Base-by-base conservation (phyloP, 2,888 invertebrate species). In the Limnephilus auricula region DNA sequence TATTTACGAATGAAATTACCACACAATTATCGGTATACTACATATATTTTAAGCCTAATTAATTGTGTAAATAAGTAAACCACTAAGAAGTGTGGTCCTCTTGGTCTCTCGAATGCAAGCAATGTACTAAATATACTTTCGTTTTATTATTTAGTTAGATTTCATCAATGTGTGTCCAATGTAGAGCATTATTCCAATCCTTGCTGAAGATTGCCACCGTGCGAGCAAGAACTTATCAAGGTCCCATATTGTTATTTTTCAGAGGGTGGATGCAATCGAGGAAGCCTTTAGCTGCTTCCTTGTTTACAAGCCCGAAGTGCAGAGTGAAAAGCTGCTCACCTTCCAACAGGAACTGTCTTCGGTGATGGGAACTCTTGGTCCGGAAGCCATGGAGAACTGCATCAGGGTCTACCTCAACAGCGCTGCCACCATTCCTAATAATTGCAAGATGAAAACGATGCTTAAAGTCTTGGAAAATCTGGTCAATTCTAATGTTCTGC, bases 231-330 rank as follows among this genome's bases (percentile, higher is more conserved):
- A 10, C 31, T 80, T 6, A n/a, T n/a, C 0, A 32, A 34, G 15
- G 3, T 4, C 31, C 32, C 18, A 34, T 25, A 30, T 82, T 95
- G 45, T 50, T 18, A 18, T 15, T 4, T 50, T 95, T 25, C 94
- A 98, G 98, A 97, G 97, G 94, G 97, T 98, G 12, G 98, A 98
- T 94, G 96, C 97, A 0, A 97, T 98, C 65, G 98, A 99, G 94
- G 98, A 98, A 95, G 98, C 98, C 0, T 99, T 99, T 94, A 98
- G 98, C 94, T 98, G 98, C 94, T 98, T 98, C 93, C 96, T 99
- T 92, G 97, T 98, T 1, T 98, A 98, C 94, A 97, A 97, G 93
- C 96, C 97, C 31, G 97, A 97, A 89, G 96, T 96, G 91, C 98
- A 98, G 94, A 96, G 95, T 93, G 97, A 97, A 93, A 97, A 97